Base-by-base conservation (phyloP, 2,888 invertebrate genomes). In the Himalopsyche tibetana region DNA sequence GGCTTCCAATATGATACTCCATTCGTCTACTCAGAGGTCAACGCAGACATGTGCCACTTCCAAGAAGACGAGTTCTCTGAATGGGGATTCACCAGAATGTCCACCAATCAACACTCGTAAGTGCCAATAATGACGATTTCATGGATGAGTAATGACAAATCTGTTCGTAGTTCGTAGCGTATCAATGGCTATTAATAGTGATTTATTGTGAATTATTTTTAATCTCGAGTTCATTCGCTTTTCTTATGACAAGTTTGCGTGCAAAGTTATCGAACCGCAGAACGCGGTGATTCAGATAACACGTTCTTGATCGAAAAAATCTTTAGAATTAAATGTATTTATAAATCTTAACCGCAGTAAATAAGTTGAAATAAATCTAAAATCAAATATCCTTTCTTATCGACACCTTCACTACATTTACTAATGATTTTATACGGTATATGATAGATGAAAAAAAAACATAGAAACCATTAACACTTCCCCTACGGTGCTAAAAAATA, bases 1-100 rank as follows among this genome's bases (percentile, higher is more conserved):
- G 95, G 95, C 84, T 94, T 95, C 90, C 93, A 95, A 87, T 96
- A 95, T 90, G 96, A 97, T 90, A 95, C 95, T 0, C 95, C 95
- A 1, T 96, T 96, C 91, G 94, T 96, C 88, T 96, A 95, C 90
- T 94, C 96, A 81, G 96, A 96, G 91, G 95, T 97, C 15, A 96
- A 97, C 90, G 95, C 96, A 5, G 96, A 97, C 90, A 92, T 95
- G 74, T 94, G 95, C 88, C 95, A 96, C 91, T 96, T 96, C 94
- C 94, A 95, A 91, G 94, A 95, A 90, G 95, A 95, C 90, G 94
- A 94, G 80, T 93, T 93, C 89, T 94, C 95, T 2, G 94, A 95
- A 90, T 95, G 95, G 94, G 95, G 95, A 89, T 95, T 95, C 91
- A 93, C 94, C 88, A 93, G 94, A 89, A 93, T 95, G 91, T 94